A percentile compares a stretch with the other conserved stretches of the same genome.
These are phyloP conservation scores for Diorhabda sublineata DNA, from an alignment of 1,140 invertebrate genomes.

Conservation along the genomic window DNA sequence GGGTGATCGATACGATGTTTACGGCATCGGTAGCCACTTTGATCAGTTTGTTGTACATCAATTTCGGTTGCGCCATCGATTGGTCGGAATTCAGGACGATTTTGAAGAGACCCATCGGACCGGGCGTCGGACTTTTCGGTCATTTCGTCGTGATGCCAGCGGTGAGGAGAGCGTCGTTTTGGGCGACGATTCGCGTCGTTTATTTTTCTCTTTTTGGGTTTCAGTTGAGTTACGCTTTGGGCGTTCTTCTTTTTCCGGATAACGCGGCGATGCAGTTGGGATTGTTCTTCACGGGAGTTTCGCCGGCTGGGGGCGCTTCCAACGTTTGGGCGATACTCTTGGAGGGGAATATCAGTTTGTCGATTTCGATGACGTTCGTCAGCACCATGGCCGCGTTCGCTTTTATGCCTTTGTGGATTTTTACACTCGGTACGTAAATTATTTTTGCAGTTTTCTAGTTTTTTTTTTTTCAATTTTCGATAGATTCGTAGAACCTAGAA, in stretches of 20 bases:
- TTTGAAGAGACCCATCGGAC: slow-evolving; percentile 72
- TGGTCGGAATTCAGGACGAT: slow-evolving; percentile 66
- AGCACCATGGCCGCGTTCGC: slow-evolving; percentile 51
- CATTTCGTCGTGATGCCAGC: slow-evolving; percentile 90
- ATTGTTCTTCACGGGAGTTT: slow-evolving; percentile 86
- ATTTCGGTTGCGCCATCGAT: slow-evolving; percentile 90
- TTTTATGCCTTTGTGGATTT: slow-evolving; percentile 94
- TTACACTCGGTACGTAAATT: slow-evolving; percentile 63
- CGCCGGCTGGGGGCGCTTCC: slow-evolving; percentile 89
- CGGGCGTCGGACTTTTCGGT: slow-evolving; percentile 73
- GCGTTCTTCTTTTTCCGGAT: slow-evolving; percentile 66
- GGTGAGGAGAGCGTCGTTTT: slow-evolving; percentile 52
- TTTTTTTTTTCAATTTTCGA: too few relatives aligned
- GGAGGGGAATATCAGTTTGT: slow-evolving; percentile 83
- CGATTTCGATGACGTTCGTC: slow-evolving; percentile 89
- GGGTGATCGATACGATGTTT: slow-evolving; percentile 72
- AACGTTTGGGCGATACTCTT: slow-evolving; percentile 92
- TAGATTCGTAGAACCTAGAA: too few relatives aligned
- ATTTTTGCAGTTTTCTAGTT: too few relatives aligned
- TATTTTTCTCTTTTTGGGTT: slow-evolving; percentile 19
- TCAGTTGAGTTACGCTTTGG: slow-evolving; percentile 74
- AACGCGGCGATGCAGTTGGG: slow-evolving; percentile 72
- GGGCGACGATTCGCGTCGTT: not conserved
- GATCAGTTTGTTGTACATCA: slow-evolving; percentile 77
- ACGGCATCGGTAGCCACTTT: slow-evolving; percentile 72